Percentiles rank a stretch among this genome's conserved stretches.
Conservation (phyloP, 2,797 vertebrate genomes). For the Anguilla anguilla region DNA sequence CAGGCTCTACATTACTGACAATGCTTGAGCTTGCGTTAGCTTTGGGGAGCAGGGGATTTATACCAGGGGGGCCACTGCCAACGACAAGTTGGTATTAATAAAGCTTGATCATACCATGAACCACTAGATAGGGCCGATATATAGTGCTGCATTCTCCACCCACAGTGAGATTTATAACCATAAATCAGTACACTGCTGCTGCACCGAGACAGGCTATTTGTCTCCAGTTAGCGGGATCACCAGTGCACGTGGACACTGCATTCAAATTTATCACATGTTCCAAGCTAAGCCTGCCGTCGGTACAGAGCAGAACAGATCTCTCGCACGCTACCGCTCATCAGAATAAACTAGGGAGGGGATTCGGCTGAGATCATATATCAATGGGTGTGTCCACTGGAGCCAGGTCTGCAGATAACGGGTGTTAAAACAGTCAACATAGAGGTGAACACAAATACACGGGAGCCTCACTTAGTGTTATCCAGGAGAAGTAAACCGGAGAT, state of each 20-base stretch:
- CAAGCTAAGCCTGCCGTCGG: neutral
- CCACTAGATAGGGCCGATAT: conserved; percentile 34
- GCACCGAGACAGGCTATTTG: conserved; percentile 24
- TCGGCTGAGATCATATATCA: too few species aligned
- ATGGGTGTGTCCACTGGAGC: neutral
- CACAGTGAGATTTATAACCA: conserved; percentile 27
- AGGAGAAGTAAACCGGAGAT: neutral
- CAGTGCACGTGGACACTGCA: neutral
- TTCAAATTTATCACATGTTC: conserved; percentile 10
- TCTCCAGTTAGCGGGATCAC: conserved; percentile 30
- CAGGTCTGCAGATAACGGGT: neutral
- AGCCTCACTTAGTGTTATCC: neutral
- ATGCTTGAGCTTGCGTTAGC: conserved; percentile 24
- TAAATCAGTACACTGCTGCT: neutral
- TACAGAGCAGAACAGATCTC: neutral
- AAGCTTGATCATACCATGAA: conserved; percentile 31
- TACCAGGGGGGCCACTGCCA: neutral
- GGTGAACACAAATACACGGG: neutral
- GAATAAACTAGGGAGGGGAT: neutral
- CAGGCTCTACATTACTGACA: conserved; percentile 21
- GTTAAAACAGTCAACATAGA: neutral
- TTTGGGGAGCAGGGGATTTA: neutral
- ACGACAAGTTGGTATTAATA: conserved; percentile 29
- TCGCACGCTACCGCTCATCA: neutral
- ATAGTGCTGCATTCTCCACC: conserved; percentile 22